These are phyloP conservation scores for Sphyrna mokarran DNA, from an alignment of 2,113 vertebrate species.

Conservation along the genomic window DNA sequence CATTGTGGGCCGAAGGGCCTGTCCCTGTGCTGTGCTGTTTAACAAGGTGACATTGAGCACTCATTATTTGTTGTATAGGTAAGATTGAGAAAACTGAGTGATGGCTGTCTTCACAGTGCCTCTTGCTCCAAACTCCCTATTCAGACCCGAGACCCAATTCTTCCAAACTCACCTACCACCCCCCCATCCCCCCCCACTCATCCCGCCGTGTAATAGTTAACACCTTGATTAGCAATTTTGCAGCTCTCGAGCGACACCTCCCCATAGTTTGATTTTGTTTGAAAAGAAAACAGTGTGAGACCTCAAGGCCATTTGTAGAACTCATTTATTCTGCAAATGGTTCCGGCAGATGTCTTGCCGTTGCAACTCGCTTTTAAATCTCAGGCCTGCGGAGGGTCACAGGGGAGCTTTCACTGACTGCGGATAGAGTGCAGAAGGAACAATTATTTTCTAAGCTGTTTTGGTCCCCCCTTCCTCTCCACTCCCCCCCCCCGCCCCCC, in stretches of 20 bases:
- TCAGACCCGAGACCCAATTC: background rate
- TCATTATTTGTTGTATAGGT: too few relatives aligned
- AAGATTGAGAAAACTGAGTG: too few relatives aligned
- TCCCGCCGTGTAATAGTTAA: background rate
- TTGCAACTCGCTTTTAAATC: background rate
- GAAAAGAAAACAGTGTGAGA: background rate
- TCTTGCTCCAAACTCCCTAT: background rate
- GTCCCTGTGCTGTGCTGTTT: too few relatives aligned
- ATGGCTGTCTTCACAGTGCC: too few relatives aligned
- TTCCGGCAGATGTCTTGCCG: background rate
- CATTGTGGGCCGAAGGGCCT: too few relatives aligned
- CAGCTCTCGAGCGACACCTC: background rate
- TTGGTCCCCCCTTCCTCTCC: background rate
- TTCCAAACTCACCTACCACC: background rate
- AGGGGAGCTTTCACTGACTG: background rate
- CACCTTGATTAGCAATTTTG: background rate
- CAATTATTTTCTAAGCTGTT: background rate
- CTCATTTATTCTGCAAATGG: background rate
- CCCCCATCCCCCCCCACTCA: background rate
- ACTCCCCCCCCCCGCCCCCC: background rate
- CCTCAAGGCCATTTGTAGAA: background rate
- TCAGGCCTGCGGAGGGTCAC: background rate
- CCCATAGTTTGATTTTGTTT: background rate
- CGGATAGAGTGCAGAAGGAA: background rate
- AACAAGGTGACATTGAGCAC: too few relatives aligned